A percentile compares a stretch with the other conserved stretches of the same genome.
phyloP scores from a whole-genome alignment of 1,140 invertebrate genomes.

The Brevipalpus yothersi region DNA sequence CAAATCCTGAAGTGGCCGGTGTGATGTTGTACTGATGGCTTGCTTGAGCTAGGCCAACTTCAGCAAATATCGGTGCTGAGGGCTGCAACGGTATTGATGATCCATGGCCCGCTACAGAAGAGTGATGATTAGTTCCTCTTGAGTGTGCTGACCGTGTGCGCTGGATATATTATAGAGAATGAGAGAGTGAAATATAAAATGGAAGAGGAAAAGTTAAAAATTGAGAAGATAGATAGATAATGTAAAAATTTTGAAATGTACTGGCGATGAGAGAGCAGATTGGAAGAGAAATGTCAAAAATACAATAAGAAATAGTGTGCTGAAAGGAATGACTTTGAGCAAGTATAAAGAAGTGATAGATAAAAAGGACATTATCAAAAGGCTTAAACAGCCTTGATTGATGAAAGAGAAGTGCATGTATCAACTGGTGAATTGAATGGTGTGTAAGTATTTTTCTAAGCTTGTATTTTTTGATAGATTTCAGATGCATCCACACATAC shows the following conservation, averaged over 20 bases:
- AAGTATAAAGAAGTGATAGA: too few species aligned
- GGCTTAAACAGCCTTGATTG: too few species aligned
- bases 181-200: too few species aligned
- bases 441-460: neutral
- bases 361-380: too few species aligned
- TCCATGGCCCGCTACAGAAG: neutral
- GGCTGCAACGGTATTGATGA: slow-evolving; percentile 3
- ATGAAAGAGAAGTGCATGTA: neutral
- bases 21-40: neutral
- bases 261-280: too few species aligned
- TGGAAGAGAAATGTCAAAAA: too few species aligned
- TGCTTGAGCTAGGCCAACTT: neutral
- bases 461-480: neutral
- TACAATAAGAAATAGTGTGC: too few species aligned
- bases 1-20: neutral
- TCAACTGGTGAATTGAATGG: neutral
- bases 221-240: too few species aligned
- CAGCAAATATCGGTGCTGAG: slow-evolving; percentile 1
- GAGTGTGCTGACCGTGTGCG: neutral
- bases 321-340: too few species aligned
- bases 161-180: neutral
- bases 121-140: neutral
- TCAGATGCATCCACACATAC: too few species aligned
- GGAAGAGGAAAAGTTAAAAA: too few species aligned
- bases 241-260: too few species aligned